Conservation (phyloP, 2,797 vertebrate species). For the Urosaurus nigricauda region DNA sequence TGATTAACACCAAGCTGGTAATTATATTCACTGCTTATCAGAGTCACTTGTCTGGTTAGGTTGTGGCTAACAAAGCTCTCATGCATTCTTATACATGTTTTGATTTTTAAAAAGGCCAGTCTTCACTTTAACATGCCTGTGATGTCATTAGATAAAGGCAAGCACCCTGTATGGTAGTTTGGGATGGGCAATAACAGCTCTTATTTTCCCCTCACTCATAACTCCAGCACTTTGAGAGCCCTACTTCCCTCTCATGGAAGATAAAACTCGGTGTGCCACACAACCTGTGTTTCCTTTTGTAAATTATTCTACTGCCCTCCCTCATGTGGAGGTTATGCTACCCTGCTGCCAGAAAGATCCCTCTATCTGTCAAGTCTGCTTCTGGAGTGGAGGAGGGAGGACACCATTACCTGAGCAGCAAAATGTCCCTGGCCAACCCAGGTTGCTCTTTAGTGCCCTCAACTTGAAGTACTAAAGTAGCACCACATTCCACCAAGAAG, state of each 20-base stretch:
- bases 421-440: not conserved
- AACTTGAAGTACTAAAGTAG: not conserved
- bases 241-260: not conserved
- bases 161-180: not conserved
- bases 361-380: not conserved
- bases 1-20: not conserved
- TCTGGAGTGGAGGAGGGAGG: not conserved
- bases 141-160: not conserved
- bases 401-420: not conserved
- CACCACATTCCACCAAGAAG: not conserved
- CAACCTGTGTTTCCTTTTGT: not conserved
- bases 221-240: too few species aligned
- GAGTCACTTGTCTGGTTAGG: not conserved
- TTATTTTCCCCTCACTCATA: too few species aligned
- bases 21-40: not conserved
- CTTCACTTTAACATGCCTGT: not conserved
- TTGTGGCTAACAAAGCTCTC: not conserved
- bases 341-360: not conserved
- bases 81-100: not conserved
- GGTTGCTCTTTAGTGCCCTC: not conserved
- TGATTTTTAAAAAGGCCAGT: not conserved
- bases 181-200: too few species aligned
- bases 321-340: not conserved
- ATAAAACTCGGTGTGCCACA: not conserved
- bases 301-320: not conserved